These are phyloP conservation scores for Phalacrocorax carbo DNA, from an alignment of 2,113 vertebrate species.

Conservation along the genomic window DNA sequence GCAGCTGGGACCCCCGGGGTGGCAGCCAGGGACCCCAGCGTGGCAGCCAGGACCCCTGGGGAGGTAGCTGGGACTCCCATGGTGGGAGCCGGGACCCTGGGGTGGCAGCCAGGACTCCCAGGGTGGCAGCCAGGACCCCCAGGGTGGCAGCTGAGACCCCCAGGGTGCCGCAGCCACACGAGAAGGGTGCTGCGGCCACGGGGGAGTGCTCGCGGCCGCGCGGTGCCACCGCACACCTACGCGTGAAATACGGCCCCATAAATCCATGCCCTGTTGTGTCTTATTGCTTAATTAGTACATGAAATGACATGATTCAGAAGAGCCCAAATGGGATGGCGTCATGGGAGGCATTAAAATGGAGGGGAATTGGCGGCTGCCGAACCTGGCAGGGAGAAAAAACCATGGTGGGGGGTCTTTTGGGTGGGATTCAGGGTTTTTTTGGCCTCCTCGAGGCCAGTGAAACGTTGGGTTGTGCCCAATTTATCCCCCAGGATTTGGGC, in stretches of 20 bases:
- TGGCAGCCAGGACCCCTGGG: no score
- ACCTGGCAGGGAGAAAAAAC: neutral
- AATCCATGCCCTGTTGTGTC: constrained; percentile 74
- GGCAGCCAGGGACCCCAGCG: neutral
- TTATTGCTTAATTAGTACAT: constrained; percentile 73
- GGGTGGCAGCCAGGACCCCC: no score
- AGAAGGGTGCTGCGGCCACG: neutral
- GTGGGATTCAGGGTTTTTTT: neutral
- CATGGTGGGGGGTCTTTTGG: neutral
- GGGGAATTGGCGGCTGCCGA: neutral
- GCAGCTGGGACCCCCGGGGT: neutral
- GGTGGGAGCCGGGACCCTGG: no score
- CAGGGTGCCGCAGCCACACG: neutral
- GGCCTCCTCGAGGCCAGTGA: no score
- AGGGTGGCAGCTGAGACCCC: neutral
- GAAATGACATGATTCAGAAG: constrained; percentile 68
- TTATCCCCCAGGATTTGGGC: neutral
- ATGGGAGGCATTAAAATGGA: constrained; percentile 43
- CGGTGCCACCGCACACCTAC: constrained; percentile 3
- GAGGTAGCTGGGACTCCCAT: no score
- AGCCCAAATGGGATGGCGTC: constrained; percentile 68
- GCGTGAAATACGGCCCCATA: constrained; percentile 72
- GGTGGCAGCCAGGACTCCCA: no score
- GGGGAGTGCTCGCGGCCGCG: neutral
- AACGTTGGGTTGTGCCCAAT: neutral